Conservation (phyloP, 2,113 vertebrate genomes). For the Lutjanus erythropterus region DNA sequence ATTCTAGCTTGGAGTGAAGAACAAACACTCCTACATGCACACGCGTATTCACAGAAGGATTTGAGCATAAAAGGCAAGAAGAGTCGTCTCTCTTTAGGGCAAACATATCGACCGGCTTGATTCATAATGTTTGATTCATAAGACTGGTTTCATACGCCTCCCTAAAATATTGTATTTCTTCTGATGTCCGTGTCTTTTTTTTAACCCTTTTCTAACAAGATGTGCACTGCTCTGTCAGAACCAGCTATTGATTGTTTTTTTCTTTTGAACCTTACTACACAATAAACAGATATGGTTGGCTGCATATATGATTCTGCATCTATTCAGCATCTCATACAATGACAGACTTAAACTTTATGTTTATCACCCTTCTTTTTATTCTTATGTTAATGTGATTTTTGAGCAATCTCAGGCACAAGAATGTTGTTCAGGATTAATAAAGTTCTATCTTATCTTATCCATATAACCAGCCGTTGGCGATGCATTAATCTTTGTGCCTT, state of each 20-base stretch:
- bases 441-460: too few relatives aligned
- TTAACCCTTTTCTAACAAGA: not conserved
- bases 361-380: too few relatives aligned
- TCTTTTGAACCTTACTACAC: not conserved
- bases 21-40: not conserved
- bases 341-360: too few relatives aligned
- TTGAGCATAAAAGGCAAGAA: conserved; percentile 3
- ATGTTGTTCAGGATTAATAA: too few relatives aligned
- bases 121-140: conserved; percentile 62
- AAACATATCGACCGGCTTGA: conserved; percentile 60
- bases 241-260: not conserved
- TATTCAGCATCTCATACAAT: not conserved
- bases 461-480: not conserved
- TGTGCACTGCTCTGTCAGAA: not conserved
- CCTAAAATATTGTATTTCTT: conserved; percentile 24
- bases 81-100: conserved; percentile 3
- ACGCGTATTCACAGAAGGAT: conserved; percentile 3
- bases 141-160: conserved; percentile 14
- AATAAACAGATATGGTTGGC: not conserved
- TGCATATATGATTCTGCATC: not conserved
- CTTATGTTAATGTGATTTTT: too few relatives aligned
- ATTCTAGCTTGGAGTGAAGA: not conserved
- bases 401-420: too few relatives aligned
- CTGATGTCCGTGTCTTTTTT: conserved; percentile 6
- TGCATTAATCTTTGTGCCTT: not conserved